Evolutionary conservation across 2,888 invertebrate genomes (phyloP), one percentile per base, ranked within the genome.

Genomic region (Ornithoptera priamus): DNA sequence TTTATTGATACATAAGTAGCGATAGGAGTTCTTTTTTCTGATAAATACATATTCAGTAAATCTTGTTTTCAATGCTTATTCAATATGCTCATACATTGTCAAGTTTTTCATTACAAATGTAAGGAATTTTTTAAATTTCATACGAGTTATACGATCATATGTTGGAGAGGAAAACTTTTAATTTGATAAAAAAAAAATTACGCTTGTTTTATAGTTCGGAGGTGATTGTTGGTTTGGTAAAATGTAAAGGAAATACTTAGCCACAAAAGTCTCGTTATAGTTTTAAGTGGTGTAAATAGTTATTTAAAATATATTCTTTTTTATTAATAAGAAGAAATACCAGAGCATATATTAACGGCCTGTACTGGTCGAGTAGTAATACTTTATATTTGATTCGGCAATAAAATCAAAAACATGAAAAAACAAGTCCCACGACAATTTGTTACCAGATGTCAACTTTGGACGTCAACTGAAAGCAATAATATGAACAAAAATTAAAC

Each of bases 401-500:
- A 5, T 46, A 15, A 46, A 46, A 53, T 53, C 17, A 50, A 17
- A 50, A 2, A 50, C 18, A 18, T 50, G n/a, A 53, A 53, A n/a
- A 50, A 17, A 65, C 15, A 58, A 56, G 56, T 70, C 75, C 73
- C 91, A 91, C 90, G 88, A 81, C 82, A 86, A 89, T 91, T 85
- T 84, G 82, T 82, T 80, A 80, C 80, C 75, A 76, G 76, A 76
- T 80, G 80, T 82, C 82, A 81, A 77, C 78, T n/a, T 4, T 12
- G n/a, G 58, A 80, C 82, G 84, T 82, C 85, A 30, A 80, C 78
- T 77, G 73, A 74, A 74, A 80, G 72, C 74, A 77, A 75, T 77
- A 77, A 80, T 82, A 79, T 84, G 84, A 80, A 85, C 85, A 86
- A 86, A 89, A 89, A 90, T 90, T 92, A 89, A 89, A 89, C 88